Percentiles rank a stretch among this genome's conserved stretches.
These are phyloP conservation scores for Eufriesea mexicana DNA, from an alignment of 1,140 invertebrate species.

Conservation along the genomic window DNA sequence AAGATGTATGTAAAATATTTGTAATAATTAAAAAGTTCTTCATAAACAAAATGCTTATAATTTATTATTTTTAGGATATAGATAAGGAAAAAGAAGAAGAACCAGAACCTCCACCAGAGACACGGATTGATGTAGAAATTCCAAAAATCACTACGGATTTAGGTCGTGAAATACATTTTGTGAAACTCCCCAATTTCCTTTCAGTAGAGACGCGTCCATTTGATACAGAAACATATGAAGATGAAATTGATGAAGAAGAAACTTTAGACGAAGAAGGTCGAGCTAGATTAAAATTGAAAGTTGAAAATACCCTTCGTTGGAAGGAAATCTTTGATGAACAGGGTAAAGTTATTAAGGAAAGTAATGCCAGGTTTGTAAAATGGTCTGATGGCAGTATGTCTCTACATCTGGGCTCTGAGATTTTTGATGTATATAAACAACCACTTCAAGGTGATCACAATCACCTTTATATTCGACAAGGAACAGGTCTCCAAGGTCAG, in stretches of 20 bases:
- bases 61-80: conserved; percentile 76
- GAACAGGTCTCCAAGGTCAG: conserved; percentile 98
- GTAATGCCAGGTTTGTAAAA: conserved; percentile 96
- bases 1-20: conserved; percentile 79
- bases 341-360: conserved; percentile 93
- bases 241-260: conserved; percentile 99
- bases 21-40: neutral
- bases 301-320: conserved; percentile 99
- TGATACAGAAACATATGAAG: conserved; percentile 97
- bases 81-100: conserved; percentile 88
- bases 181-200: conserved; percentile 96
- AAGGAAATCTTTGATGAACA: conserved; percentile 92
- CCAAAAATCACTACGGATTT: conserved; percentile 96
- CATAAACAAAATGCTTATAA: conserved; percentile 21
- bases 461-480: conserved; percentile 95
- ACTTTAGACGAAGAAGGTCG: conserved; percentile 98
- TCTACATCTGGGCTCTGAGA: conserved; percentile 97
- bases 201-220: conserved; percentile 97
- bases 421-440: conserved; percentile 98
- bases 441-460: conserved; percentile 90
- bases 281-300: conserved; percentile 94
- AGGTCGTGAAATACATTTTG: conserved; percentile 96
- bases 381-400: conserved; percentile 99
- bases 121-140: conserved; percentile 97
- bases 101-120: conserved; percentile 92